Evolutionary conservation across 2,113 vertebrate genomes (phyloP).

Genomic region (Calyptommatus sinebrachiatus): DNA sequence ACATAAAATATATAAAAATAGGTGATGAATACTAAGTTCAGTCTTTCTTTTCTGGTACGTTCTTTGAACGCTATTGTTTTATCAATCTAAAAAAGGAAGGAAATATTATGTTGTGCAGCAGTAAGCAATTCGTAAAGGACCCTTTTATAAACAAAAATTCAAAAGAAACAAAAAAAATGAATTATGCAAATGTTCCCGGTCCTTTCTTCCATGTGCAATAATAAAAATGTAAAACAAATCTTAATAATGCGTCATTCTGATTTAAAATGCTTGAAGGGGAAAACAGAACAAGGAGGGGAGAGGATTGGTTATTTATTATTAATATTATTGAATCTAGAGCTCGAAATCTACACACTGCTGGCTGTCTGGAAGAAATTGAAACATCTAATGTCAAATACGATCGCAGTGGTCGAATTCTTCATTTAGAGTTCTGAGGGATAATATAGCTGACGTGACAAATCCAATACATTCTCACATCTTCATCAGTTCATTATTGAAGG

Average conservation of each 20-base stretch:
- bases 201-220: slow-evolving; percentile 56
- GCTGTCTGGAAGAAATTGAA: slow-evolving; percentile 67
- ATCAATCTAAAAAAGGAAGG: slow-evolving; percentile 42
- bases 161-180: slow-evolving; percentile 43
- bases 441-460: slow-evolving; percentile 55
- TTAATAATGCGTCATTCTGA: slow-evolving; percentile 55
- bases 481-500: slow-evolving; percentile 48
- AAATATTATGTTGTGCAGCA: slow-evolving; percentile 31
- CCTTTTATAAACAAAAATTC: slow-evolving; percentile 12
- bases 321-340: slow-evolving; percentile 46
- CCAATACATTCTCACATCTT: slow-evolving; percentile 60
- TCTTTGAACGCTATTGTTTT: slow-evolving; percentile 58
- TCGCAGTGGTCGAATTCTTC: slow-evolving; percentile 65
- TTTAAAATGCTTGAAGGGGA: slow-evolving; percentile 56
- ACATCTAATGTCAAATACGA: slow-evolving; percentile 70
- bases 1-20: slow-evolving; percentile 51
- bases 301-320: slow-evolving; percentile 41
- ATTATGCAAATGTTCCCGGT: slow-evolving; percentile 58
- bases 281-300: slow-evolving; percentile 1
- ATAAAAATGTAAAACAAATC: slow-evolving; percentile 69
- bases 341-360: slow-evolving; percentile 44
- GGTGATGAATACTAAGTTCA: slow-evolving; percentile 42
- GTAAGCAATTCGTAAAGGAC: slow-evolving; percentile 49
- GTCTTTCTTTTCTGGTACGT: slow-evolving; percentile 42
- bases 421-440: slow-evolving; percentile 61